A percentile compares a stretch with the other conserved stretches of the same genome.
phyloP scores from a whole-genome alignment of 2,113 vertebrate species.

The Labrus mixtus region DNA sequence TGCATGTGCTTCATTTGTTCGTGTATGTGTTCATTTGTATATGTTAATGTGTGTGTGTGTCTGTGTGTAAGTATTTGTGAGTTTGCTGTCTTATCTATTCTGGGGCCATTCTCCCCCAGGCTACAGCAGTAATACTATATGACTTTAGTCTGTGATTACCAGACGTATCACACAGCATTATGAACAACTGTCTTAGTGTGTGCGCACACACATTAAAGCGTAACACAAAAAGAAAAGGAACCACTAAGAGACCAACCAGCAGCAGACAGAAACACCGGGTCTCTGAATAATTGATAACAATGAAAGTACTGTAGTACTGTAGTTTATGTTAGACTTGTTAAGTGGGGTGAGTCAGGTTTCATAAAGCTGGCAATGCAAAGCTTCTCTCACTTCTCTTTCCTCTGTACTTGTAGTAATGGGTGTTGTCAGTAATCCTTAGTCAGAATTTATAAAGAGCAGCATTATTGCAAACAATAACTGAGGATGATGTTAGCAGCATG shows the following conservation, averaged over 20 bases:
- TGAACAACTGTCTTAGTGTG: conserved; percentile 11
- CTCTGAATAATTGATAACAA: background rate
- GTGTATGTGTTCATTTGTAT: background rate
- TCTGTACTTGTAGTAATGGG: background rate
- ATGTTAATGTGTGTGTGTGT: conserved; percentile 17
- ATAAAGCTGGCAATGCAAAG: background rate
- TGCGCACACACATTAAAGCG: background rate
- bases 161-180: conserved; percentile 24
- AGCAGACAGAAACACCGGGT: background rate
- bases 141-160: conserved; percentile 20
- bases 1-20: conserved; percentile 13
- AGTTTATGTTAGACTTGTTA: background rate
- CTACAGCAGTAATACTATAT: conserved; percentile 14
- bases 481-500: background rate
- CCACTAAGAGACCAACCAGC: background rate
- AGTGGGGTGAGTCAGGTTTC: background rate
- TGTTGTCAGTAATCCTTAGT: too few species aligned
- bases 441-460: background rate
- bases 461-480: background rate
- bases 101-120: background rate
- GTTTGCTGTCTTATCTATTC: conserved; percentile 1
- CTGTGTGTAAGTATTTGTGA: conserved; percentile 2
- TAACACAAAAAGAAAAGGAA: background rate
- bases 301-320: background rate
- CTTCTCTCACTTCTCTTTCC: background rate